phyloP scores from a whole-genome alignment of 2,797 vertebrate species.

The Diglossa cyanea region DNA sequence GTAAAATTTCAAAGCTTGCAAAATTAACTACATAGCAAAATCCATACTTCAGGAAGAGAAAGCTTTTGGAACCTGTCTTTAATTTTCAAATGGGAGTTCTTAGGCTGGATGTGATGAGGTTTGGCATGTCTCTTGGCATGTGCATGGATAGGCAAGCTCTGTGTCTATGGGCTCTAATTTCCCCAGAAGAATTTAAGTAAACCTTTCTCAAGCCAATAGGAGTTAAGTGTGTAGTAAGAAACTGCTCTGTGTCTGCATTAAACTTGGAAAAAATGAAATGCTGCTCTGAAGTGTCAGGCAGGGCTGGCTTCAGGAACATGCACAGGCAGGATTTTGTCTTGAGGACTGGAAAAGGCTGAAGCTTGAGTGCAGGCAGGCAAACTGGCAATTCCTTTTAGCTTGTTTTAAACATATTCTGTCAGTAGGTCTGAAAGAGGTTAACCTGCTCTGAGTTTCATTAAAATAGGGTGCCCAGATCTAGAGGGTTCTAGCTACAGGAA shows the following conservation, averaged over 20 bases:
- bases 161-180: slow-evolving; percentile 29
- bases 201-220: slow-evolving; percentile 20
- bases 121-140: slow-evolving; percentile 54
- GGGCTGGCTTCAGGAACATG: background rate
- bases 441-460: background rate
- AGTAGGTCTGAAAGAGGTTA: background rate
- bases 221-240: background rate
- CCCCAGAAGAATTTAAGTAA: slow-evolving; percentile 48
- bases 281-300: background rate
- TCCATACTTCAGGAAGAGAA: background rate
- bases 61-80: slow-evolving; percentile 52
- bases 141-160: background rate
- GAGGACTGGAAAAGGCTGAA: background rate
- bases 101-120: slow-evolving; percentile 27
- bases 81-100: slow-evolving; percentile 52
- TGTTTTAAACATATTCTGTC: background rate
- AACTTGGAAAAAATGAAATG: slow-evolving; percentile 11
- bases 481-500: background rate
- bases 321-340: background rate
- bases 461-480: background rate
- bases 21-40: slow-evolving; percentile 3
- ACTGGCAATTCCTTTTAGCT: background rate
- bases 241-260: background rate
- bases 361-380: background rate
- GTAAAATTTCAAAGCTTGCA: background rate